Conservation (phyloP, 2,888 invertebrate species). For the Andrena bicolor region DNA sequence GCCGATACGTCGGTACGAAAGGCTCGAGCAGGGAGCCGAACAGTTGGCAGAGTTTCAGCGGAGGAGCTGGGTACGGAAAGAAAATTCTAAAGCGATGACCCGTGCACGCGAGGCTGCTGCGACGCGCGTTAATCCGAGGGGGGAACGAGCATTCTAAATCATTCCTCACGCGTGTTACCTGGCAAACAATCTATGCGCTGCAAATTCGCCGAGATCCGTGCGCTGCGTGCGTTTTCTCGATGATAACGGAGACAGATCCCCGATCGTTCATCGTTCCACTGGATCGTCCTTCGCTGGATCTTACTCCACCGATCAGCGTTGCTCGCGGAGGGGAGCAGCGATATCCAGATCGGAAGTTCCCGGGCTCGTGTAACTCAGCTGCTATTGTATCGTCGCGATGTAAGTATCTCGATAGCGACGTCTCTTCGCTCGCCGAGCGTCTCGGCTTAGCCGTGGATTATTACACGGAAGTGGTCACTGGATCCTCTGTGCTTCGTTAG, state of each 20-base stretch:
- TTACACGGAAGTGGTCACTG: background rate
- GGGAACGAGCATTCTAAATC: background rate
- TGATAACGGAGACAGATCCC: constrained; percentile 5
- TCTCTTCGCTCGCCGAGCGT: background rate
- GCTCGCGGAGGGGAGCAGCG: background rate
- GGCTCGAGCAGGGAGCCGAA: constrained; percentile 8
- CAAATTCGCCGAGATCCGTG: constrained; percentile 18
- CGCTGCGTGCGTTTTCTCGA: constrained; percentile 21
- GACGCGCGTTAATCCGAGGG: background rate
- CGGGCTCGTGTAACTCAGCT: background rate
- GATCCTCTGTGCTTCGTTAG: background rate
- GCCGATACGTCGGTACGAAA: constrained; percentile 53
- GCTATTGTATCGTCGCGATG: no score
- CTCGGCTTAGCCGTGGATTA: background rate
- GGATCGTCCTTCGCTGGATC: constrained; percentile 13
- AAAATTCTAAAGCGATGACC: background rate
- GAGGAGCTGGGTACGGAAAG: background rate
- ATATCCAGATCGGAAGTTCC: background rate
- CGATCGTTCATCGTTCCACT: constrained; percentile 46
- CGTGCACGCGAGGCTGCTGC: background rate
- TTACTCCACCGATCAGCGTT: background rate
- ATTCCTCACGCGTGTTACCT: constrained; percentile 30
- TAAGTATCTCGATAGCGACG: background rate
- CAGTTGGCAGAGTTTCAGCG: constrained; percentile 31
- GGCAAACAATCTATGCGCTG: constrained; percentile 33